Evolutionary conservation across 2,797 vertebrate genomes (phyloP).

Genomic region (Chromobotia macracanthus): DNA sequence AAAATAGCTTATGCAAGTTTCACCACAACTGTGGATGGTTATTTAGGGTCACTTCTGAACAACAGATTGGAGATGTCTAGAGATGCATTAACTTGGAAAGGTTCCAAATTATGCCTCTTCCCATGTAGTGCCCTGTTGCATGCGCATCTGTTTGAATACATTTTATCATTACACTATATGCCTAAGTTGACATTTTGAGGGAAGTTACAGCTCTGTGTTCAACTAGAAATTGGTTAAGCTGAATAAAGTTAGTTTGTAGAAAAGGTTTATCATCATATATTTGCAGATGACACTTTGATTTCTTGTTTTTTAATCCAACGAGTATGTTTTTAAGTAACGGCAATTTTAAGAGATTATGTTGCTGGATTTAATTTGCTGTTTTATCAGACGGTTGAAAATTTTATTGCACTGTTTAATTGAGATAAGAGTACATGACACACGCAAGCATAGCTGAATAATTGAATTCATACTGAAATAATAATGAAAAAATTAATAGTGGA

Average conservation of each 20-base stretch:
- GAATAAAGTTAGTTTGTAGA: not conserved
- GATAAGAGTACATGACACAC: not conserved
- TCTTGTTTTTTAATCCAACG: not conserved
- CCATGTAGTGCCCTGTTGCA: not conserved
- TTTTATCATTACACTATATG: not conserved
- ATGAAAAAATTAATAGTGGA: not conserved
- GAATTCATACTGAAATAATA: constrained; percentile 1
- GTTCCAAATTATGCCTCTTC: not conserved
- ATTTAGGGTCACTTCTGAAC: not conserved
- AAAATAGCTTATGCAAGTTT: not conserved
- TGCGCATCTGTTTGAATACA: not conserved
- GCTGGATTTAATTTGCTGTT: constrained; percentile 14
- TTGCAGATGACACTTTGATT: not conserved
- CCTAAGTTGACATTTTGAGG: too few relatives aligned
- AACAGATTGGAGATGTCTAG: not conserved
- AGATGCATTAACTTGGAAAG: too few relatives aligned
- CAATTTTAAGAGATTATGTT: not conserved
- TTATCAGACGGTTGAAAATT: not conserved
- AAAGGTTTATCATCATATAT: not conserved
- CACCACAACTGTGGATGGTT: not conserved
- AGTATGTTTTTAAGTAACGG: not conserved
- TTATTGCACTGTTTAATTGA: not conserved
- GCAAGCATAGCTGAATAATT: constrained; percentile 2
- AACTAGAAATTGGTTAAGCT: not conserved
- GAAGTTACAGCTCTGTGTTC: not conserved